Evolutionary conservation across 1,140 invertebrate species (phyloP).

Genomic region (Drosophila subpulchrella): DNA sequence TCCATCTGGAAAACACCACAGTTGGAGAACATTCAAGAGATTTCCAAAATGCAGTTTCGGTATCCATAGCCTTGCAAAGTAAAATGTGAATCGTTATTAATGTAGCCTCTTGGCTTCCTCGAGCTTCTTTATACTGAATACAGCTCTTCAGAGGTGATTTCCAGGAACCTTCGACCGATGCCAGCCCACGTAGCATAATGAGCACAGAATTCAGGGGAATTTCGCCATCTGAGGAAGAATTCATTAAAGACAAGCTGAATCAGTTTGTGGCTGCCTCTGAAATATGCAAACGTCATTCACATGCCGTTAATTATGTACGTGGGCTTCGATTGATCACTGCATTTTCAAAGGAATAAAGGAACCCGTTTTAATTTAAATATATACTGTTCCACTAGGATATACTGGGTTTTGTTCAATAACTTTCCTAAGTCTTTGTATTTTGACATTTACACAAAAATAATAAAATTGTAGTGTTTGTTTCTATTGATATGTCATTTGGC

Average conservation of each 20-base stretch:
- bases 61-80: background rate
- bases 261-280: conserved; percentile 6
- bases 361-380: background rate
- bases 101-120: conserved; percentile 9
- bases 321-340: background rate
- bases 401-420: background rate
- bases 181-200: conserved; percentile 69
- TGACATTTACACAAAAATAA: background rate
- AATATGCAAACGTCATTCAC: conserved; percentile 70
- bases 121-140: background rate
- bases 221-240: conserved; percentile 43
- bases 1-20: too few species aligned
- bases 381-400: background rate
- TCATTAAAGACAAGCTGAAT: conserved; percentile 41
- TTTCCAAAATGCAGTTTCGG: background rate
- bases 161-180: conserved; percentile 45
- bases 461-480: background rate
- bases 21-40: background rate
- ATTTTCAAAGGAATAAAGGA: background rate
- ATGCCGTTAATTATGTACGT: conserved; percentile 59
- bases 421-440: background rate
- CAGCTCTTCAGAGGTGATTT: conserved; percentile 28
- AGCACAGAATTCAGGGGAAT: conserved; percentile 66
- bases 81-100: conserved; percentile 10
- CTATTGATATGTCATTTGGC: background rate